phyloP scores from a whole-genome alignment of 2,113 vertebrate genomes.

The Plotosus lineatus region DNA sequence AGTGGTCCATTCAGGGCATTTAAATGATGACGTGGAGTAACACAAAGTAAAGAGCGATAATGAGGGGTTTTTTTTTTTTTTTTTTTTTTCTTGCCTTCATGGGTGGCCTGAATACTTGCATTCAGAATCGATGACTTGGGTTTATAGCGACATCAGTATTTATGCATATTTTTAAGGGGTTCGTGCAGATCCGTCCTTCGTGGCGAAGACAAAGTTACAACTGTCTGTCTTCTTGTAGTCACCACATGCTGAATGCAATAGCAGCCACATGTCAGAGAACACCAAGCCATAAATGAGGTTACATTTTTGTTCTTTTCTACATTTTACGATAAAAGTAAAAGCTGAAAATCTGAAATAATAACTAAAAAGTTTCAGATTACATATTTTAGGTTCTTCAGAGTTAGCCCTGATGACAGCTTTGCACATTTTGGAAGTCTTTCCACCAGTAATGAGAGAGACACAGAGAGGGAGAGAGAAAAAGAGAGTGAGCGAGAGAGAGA shows the following conservation, averaged over 20 bases:
- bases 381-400: constrained; percentile 1
- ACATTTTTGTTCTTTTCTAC: neutral
- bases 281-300: neutral
- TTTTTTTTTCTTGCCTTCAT: neutral
- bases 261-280: neutral
- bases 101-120: neutral
- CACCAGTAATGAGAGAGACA: constrained; percentile 1
- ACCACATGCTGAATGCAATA: neutral
- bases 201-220: neutral
- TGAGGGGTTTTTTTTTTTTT: too few relatives aligned
- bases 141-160: constrained; percentile 5
- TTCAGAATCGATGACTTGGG: neutral
- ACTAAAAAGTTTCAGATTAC: neutral
- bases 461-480: neutral
- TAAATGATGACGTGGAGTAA: neutral
- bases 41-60: constrained; percentile 8
- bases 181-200: neutral
- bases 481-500: constrained; percentile 1
- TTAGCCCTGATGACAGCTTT: neutral
- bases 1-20: constrained; percentile 22
- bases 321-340: neutral
- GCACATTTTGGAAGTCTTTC: constrained; percentile 13
- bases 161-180: neutral
- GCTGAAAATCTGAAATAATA: neutral
- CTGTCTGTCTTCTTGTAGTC: neutral